Percentiles rank a stretch among this genome's conserved stretches.
Conservation (phyloP, 1,140 invertebrate genomes). For the Drosophila kepulauana region DNA sequence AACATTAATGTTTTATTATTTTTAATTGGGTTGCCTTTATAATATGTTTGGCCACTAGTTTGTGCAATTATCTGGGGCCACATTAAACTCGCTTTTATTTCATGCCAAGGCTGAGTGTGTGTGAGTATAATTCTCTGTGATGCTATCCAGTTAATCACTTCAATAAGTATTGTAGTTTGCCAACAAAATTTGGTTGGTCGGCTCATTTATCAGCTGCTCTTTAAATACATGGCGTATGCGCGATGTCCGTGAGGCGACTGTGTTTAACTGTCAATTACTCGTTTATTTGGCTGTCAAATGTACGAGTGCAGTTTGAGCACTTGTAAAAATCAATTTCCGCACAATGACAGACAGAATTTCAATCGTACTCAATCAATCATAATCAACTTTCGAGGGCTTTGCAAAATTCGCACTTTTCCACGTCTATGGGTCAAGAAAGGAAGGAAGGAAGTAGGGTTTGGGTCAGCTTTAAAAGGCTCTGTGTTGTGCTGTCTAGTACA, state of each 20-base stretch:
- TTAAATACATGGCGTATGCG: slow-evolving; percentile 64
- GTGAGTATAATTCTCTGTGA: slow-evolving; percentile 1
- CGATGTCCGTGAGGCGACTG: slow-evolving; percentile 26
- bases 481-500: not conserved
- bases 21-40: slow-evolving; percentile 66
- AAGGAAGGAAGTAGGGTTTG: not conserved
- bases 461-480: slow-evolving; percentile 24
- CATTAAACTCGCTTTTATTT: slow-evolving; percentile 49
- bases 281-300: slow-evolving; percentile 56
- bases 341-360: slow-evolving; percentile 48
- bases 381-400: slow-evolving; percentile 72
- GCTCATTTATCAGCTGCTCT: slow-evolving; percentile 34
- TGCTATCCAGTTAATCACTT: slow-evolving; percentile 27
- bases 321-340: slow-evolving; percentile 67
- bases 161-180: slow-evolving; percentile 16
- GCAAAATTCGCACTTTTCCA: slow-evolving; percentile 43
- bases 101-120: not conserved
- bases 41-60: slow-evolving; percentile 27
- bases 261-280: slow-evolving; percentile 65
- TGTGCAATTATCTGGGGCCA: slow-evolving; percentile 31
- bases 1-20: slow-evolving; percentile 68
- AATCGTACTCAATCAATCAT: slow-evolving; percentile 79
- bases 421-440: slow-evolving; percentile 3
- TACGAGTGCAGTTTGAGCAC: slow-evolving; percentile 44
- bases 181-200: slow-evolving; percentile 20